Conservation (phyloP, 1,140 invertebrate genomes). For the Mylabris phalerata region DNA sequence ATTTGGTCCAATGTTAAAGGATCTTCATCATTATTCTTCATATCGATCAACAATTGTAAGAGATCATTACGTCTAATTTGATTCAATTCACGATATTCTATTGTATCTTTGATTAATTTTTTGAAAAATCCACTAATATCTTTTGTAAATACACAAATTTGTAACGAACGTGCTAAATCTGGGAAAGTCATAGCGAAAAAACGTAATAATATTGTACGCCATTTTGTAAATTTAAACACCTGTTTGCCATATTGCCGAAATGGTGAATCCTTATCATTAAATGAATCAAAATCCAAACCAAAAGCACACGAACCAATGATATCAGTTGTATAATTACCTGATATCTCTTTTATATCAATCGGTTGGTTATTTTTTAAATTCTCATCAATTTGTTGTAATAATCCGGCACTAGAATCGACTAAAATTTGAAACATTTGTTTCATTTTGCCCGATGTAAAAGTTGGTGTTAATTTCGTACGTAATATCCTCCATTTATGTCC, state of each 20-base stretch:
- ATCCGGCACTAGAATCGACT: not conserved
- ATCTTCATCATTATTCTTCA: not conserved
- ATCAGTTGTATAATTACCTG: too few relatives aligned
- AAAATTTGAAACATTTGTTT: not conserved
- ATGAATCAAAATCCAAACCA: too few relatives aligned
- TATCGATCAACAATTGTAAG: conserved; percentile 48
- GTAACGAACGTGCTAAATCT: not conserved
- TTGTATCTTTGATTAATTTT: conserved; percentile 40
- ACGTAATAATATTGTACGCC: too few relatives aligned
- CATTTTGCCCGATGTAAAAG: not conserved
- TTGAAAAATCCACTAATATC: conserved; percentile 44
- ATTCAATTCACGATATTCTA: conserved; percentile 44
- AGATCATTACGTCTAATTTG: conserved; percentile 46
- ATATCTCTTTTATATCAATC: too few relatives aligned
- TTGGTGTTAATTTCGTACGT: not conserved
- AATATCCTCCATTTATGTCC: not conserved
- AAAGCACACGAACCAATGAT: too few relatives aligned
- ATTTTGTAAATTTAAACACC: conserved; percentile 18
- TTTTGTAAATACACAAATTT: not conserved
- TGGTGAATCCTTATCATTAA: conserved; percentile 20
- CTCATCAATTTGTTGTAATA: not conserved
- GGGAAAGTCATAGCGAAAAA: conserved; percentile 3
- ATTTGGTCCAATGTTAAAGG: conserved; percentile 6
- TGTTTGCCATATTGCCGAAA: conserved; percentile 32
- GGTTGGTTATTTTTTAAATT: too few relatives aligned